phyloP scores from a whole-genome alignment of 1,140 invertebrate species.

The Drosophila micromelanica region DNA sequence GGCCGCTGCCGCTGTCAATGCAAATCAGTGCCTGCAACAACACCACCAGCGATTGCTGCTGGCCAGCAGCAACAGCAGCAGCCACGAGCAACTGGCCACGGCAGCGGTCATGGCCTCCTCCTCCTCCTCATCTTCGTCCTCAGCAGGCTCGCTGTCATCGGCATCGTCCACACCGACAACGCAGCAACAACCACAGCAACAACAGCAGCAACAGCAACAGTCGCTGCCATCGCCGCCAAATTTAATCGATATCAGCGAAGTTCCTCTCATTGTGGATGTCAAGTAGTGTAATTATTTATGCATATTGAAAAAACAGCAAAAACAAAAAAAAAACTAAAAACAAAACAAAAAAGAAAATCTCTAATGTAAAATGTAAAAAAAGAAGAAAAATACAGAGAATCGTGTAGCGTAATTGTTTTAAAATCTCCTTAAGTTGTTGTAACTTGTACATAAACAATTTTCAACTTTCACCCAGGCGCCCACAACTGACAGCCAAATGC shows the following conservation, averaged over 20 bases:
- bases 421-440: slow-evolving; percentile 67
- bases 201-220: slow-evolving; percentile 52
- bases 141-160: slow-evolving; percentile 70
- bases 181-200: slow-evolving; percentile 41
- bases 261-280: slow-evolving; percentile 85
- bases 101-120: slow-evolving; percentile 38
- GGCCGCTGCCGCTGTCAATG: slow-evolving; percentile 83
- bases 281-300: slow-evolving; percentile 83
- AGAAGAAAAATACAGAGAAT: slow-evolving; percentile 34
- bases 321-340: slow-evolving; percentile 42
- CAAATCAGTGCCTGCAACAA: slow-evolving; percentile 83
- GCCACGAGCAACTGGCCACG: slow-evolving; percentile 46
- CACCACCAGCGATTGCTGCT: slow-evolving; percentile 76
- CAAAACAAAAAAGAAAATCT: slow-evolving; percentile 43
- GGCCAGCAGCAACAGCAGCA: slow-evolving; percentile 45
- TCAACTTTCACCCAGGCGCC: slow-evolving; percentile 60
- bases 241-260: slow-evolving; percentile 84
- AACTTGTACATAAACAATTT: slow-evolving; percentile 73
- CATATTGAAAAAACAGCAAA: slow-evolving; percentile 62
- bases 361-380: slow-evolving; percentile 59
- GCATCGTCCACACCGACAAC: slow-evolving; percentile 72
- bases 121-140: slow-evolving; percentile 52
- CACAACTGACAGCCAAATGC: slow-evolving; percentile 39
- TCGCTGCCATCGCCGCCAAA: slow-evolving; percentile 80
- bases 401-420: slow-evolving; percentile 71